Percentiles rank a stretch among this genome's conserved stretches.
Conservation (phyloP, 2,113 vertebrate genomes). For the Pampusana beccarii region DNA sequence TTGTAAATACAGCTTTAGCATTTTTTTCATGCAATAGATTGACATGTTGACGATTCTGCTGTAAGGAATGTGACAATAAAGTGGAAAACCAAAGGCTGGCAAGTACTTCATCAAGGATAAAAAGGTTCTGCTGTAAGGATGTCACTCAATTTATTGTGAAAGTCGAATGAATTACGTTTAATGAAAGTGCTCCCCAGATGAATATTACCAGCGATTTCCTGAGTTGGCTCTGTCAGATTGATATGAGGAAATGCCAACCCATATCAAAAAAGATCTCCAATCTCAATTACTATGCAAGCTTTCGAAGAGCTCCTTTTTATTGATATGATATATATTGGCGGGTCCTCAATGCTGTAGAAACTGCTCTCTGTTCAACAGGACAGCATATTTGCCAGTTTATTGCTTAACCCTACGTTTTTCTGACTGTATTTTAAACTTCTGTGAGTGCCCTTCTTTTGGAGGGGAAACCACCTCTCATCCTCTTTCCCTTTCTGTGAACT, state of each 20-base stretch:
- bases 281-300: conserved; percentile 76
- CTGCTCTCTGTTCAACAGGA: conserved; percentile 40
- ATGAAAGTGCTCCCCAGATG: conserved; percentile 88
- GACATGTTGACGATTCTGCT: conserved; percentile 81
- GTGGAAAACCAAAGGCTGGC: conserved; percentile 78
- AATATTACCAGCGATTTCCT: conserved; percentile 87
- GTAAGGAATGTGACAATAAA: conserved; percentile 83
- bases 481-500: neutral
- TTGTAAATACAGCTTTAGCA: conserved; percentile 74
- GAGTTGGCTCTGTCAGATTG: conserved; percentile 80
- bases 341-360: conserved; percentile 32
- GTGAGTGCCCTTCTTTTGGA: neutral
- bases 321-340: conserved; percentile 60
- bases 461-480: neutral
- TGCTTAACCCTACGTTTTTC: conserved; percentile 35
- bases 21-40: conserved; percentile 75
- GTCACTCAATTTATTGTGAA: conserved; percentile 89
- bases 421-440: conserved; percentile 48
- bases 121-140: conserved; percentile 82
- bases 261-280: conserved; percentile 75
- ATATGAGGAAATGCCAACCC: conserved; percentile 81
- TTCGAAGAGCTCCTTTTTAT: conserved; percentile 64
- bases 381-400: conserved; percentile 34
- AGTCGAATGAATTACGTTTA: conserved; percentile 88
- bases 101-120: conserved; percentile 86